Evolutionary conservation across 2,113 vertebrate genomes (phyloP), one percentile per base, ranked within the genome.

Genomic region (Arvicanthis niloticus): DNA sequence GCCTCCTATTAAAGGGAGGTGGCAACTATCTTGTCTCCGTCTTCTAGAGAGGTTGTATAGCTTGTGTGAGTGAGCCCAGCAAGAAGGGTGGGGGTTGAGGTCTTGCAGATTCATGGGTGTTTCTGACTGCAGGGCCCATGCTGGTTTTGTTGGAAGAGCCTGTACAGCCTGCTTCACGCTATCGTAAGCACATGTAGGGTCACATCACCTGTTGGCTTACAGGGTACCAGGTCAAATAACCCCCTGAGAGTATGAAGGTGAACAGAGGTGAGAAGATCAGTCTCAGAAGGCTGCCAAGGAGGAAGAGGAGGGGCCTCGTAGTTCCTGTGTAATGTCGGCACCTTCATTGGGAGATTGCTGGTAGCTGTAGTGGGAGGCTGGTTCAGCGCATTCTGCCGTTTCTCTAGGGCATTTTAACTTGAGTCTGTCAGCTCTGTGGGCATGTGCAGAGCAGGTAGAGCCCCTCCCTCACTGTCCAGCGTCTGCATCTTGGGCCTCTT

Each of bases 371-470:
- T 82, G 96, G 97, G 96, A 93, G 92, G 93, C 93, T 89, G 81
- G 42, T 96, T 97, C 95, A 2, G 94, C 96, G 97, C 82, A 92
- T 94, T 97, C 97, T 96, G 97, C 97, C 88, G 97, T 67, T 67
- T 4, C 96, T 95, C 96, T 84, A 0, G 0, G 95, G 98, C 96
- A 97, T 97, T 97, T 98, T 97, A 97, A 98, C 96, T 1, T 93
- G 87, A 97, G 37, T 97, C 98, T 96, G 96, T 97, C 98, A 96
- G 96, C 92, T 87, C 81, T 91, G 94, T 67, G 75, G 94, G 95
- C 93, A 48, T 97, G 21, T 22, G 26, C 26, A 7, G 67, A 29
- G 48, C 72, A 92, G 93, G 7, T 53, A 19, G 67, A 77, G 87
- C 92, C 91, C 70, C 21, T 80, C 75, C 94, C 88, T 93, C 26